Conservation (phyloP, 2,113 vertebrate species). For the Capra hircus region DNA sequence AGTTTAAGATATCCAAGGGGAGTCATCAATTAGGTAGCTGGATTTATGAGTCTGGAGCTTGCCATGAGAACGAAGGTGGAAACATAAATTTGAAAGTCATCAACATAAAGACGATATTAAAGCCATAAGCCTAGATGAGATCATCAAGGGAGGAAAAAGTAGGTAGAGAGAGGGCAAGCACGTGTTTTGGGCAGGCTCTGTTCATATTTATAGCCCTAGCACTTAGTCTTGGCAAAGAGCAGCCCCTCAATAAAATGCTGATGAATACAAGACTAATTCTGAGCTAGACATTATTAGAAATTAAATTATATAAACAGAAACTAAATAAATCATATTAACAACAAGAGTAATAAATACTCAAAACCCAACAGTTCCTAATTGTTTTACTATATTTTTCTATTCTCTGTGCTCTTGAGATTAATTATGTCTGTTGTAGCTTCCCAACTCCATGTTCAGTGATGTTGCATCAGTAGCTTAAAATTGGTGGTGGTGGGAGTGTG, state of each 20-base stretch:
- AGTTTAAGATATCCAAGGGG: not conserved
- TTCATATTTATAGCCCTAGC: not conserved
- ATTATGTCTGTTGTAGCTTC: not conserved
- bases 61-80: not conserved
- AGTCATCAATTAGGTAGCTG: not conserved
- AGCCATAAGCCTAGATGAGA: not conserved
- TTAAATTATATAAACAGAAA: not conserved
- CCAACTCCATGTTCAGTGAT: not conserved
- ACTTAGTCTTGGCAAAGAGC: not conserved
- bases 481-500: not conserved
- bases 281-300: not conserved
- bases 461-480: not conserved
- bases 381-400: not conserved
- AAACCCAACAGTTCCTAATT: not conserved
- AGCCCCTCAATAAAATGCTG: not conserved
- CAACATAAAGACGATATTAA: not conserved
- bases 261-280: not conserved
- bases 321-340: not conserved
- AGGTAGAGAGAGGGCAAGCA: not conserved
- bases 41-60: not conserved
- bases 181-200: not conserved
- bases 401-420: not conserved
- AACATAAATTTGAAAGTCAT: not conserved
- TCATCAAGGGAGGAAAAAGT: not conserved
- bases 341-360: not conserved